Percentiles rank a stretch among this genome's conserved stretches.
Evolutionary conservation across 2,888 invertebrate species (phyloP).

Genomic region (Lepidochrysops patricia): DNA sequence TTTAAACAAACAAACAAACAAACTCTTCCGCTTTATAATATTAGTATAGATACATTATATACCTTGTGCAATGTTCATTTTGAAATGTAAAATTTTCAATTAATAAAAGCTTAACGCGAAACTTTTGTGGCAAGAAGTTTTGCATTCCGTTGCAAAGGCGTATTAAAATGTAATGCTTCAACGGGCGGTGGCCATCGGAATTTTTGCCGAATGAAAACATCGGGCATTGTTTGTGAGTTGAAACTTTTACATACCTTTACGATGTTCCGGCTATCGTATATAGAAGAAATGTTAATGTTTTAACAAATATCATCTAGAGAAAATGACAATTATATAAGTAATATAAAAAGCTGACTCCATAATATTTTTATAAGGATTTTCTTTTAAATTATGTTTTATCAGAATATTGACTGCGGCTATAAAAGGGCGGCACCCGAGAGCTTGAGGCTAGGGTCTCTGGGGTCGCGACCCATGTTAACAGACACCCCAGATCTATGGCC

Average conservation of each 20-base stretch:
- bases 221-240: slow-evolving; percentile 4
- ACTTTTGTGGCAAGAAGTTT: slow-evolving; percentile 12
- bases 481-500: too few species aligned
- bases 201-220: slow-evolving; percentile 14
- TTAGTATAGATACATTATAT: too few species aligned
- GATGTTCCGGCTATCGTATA: background rate
- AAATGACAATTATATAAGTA: too few species aligned
- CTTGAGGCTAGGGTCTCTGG: too few species aligned
- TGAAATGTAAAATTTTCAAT: background rate
- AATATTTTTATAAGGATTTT: too few species aligned
- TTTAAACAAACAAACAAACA: background rate
- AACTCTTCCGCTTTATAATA: too few species aligned
- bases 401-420: too few species aligned
- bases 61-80: background rate
- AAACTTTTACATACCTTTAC: slow-evolving; percentile 10
- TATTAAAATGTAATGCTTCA: slow-evolving; percentile 13
- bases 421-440: too few species aligned
- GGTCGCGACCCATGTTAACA: too few species aligned
- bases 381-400: too few species aligned
- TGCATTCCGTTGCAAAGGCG: slow-evolving; percentile 11
- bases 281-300: background rate
- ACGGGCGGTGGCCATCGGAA: slow-evolving; percentile 13
- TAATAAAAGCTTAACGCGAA: slow-evolving; percentile 1
- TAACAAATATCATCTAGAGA: background rate
- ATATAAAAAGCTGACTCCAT: too few species aligned